Evolutionary conservation across 2,113 vertebrate species (phyloP), one percentile per base, ranked within the genome.

Genomic region (Nesogale talazaci): DNA sequence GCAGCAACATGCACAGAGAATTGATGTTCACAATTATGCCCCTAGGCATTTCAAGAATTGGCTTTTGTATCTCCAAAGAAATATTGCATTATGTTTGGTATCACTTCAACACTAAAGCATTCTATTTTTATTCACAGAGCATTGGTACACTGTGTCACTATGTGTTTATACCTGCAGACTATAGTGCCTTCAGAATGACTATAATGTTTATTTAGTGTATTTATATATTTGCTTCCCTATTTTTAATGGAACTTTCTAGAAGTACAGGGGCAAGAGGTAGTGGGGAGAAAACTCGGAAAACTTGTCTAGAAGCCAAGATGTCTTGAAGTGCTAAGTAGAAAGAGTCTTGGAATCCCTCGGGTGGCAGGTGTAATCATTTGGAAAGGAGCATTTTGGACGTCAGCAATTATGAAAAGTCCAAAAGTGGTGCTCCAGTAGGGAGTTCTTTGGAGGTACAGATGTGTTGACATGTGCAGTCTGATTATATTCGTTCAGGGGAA

Each of bases 81-180:
- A 76, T 57, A 80, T 82, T 85, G 11, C 22, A 17, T 93, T 83
- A 27, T 84, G 61, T 91, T 84, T 75, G 52, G 40, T 63, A 19
- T 12, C 81, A 36, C 19, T 38, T 91, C 27, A 77, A 16, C 20
- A 3, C 36, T 36, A 70, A 31, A 70, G 36, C 42, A 59, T 83
- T 79, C 85, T 90, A 56, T 92, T 94, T 70, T 78, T 74, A 74
- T 87, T 95, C 83, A 77, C 69, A 87, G 57, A 91, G 52, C 34
- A 83, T 63, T 19, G 17, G 6, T 16, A 31, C 1, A 42, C 22
- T 74, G 25, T 80, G 70, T 75, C 63, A 27, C 29, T 46, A 7
- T 87, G 67, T 0, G 1, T 2, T 27, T 6, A 4, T n/a, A 70
- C 42, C 31, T 46, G 42, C 67, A 70, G 38, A 67, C 46, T 42